phyloP scores from a whole-genome alignment of 2,797 vertebrate genomes.

The Distichodus sexfasciatus region DNA sequence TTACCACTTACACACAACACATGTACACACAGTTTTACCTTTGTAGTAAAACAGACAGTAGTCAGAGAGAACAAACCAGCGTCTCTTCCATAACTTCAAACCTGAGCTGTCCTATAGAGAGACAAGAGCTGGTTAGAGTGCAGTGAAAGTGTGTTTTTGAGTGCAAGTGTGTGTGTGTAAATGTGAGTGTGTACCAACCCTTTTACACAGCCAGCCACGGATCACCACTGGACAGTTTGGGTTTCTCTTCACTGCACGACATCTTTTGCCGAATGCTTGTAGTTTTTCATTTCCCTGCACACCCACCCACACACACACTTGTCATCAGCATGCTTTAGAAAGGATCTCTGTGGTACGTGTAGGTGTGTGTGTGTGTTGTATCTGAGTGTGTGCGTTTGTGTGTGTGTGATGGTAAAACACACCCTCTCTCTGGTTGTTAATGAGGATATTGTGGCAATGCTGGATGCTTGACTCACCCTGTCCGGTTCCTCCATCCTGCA shows the following conservation, averaged over 20 bases:
- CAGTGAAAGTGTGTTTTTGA: too few species aligned
- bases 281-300: constrained; percentile 65
- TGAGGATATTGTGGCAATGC: constrained; percentile 80
- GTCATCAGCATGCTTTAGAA: too few species aligned
- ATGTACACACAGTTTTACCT: constrained; percentile 80
- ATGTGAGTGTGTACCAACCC: constrained; percentile 63
- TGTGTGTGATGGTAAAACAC: constrained; percentile 22
- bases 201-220: constrained; percentile 90
- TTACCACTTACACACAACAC: too few species aligned
- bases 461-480: constrained; percentile 82
- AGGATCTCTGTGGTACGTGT: too few species aligned
- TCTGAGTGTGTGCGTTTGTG: background rate
- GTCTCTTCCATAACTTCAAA: constrained; percentile 88
- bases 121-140: constrained; percentile 22
- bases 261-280: constrained; percentile 86
- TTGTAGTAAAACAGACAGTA: constrained; percentile 91
- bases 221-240: constrained; percentile 85
- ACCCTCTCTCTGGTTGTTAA: constrained; percentile 74
- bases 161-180: background rate
- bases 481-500: constrained; percentile 83
- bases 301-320: constrained; percentile 7
- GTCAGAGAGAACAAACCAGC: constrained; percentile 92
- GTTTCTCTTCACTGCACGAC: constrained; percentile 80
- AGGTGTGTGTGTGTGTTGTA: too few species aligned
- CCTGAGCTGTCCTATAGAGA: constrained; percentile 82